Conservation (phyloP, 1,140 invertebrate genomes). For the Mya arenaria region DNA sequence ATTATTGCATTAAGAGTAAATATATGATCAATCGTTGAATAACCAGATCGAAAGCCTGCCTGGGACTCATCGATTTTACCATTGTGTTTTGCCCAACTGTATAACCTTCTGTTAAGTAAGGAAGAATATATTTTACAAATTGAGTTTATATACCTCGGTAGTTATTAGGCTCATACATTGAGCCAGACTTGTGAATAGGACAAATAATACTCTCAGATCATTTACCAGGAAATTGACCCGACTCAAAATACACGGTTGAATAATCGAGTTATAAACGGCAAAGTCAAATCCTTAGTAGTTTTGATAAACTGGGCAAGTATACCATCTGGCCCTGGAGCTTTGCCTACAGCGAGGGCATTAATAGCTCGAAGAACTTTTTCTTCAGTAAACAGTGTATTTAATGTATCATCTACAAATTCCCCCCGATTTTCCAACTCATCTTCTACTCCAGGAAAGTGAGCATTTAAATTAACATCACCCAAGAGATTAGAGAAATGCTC, state of each 20-base stretch:
- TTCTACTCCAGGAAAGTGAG: no score
- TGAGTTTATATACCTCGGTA: background rate
- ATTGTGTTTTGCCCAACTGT: background rate
- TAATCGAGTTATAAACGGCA: background rate
- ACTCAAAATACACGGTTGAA: background rate
- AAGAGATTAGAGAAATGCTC: no score
- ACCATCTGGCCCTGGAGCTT: background rate
- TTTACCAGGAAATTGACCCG: background rate
- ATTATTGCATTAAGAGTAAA: background rate
- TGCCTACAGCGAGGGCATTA: background rate
- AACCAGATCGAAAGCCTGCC: background rate
- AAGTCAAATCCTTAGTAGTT: background rate
- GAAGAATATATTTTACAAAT: background rate
- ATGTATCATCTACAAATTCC: no score
- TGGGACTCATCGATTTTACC: constrained; percentile 1
- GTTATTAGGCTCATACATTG: background rate
- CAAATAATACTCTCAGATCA: background rate
- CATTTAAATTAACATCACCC: no score
- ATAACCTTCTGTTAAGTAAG: background rate
- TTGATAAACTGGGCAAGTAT: background rate
- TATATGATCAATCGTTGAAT: constrained; percentile 1
- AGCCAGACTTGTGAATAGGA: background rate
- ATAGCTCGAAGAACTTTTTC: background rate
- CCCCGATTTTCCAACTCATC: no score
- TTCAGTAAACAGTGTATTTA: background rate